A percentile compares a stretch with the other conserved stretches of the same genome.
Conservation (phyloP, 2,888 invertebrate genomes). For the Noctua pronuba region DNA sequence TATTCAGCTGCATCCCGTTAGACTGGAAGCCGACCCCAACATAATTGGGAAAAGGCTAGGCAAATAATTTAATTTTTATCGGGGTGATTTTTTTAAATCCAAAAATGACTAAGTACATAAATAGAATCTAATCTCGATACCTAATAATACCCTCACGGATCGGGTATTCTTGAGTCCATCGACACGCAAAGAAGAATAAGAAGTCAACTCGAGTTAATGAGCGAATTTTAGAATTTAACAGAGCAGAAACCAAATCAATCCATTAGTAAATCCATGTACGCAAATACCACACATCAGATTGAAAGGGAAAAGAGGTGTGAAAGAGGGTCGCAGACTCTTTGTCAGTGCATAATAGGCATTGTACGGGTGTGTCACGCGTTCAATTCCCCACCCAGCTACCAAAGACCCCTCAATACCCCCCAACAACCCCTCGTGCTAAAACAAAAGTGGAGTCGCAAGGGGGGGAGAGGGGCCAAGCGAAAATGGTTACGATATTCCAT, state of each 20-base stretch:
- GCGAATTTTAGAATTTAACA: neutral
- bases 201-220: neutral
- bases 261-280: slow-evolving; percentile 48
- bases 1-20: no score
- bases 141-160: no score
- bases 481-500: slow-evolving; percentile 38
- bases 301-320: slow-evolving; percentile 79
- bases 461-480: slow-evolving; percentile 28
- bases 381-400: slow-evolving; percentile 40
- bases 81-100: no score
- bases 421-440: slow-evolving; percentile 21
- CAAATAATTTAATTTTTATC: no score
- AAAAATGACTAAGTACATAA: no score
- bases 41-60: no score
- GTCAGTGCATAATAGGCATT: slow-evolving; percentile 79
- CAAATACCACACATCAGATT: slow-evolving; percentile 72
- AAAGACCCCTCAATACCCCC: slow-evolving; percentile 40
- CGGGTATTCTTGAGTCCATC: no score
- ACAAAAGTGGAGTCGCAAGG: neutral
- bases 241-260: slow-evolving; percentile 12
- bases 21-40: no score
- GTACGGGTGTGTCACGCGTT: slow-evolving; percentile 76
- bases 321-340: slow-evolving; percentile 77
- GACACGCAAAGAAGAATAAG: no score
- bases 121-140: no score